phyloP scores from a whole-genome alignment of 2,888 invertebrate species.

The Drosophila neonasuta region DNA sequence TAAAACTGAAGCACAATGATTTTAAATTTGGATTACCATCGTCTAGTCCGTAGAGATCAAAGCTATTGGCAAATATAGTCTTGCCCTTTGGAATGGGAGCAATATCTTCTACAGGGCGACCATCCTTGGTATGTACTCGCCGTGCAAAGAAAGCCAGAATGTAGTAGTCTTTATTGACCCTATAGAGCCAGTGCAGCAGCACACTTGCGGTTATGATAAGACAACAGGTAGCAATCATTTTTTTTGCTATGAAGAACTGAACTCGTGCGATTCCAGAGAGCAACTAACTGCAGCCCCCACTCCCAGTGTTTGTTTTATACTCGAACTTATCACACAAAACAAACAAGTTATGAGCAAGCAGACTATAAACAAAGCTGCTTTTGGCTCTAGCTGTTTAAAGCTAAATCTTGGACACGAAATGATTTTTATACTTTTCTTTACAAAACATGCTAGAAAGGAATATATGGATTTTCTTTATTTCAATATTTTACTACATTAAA shows the following conservation, averaged over 20 bases:
- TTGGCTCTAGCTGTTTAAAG: not conserved
- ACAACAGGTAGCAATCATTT: constrained; percentile 17
- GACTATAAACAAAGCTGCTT: not conserved
- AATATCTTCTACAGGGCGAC: constrained; percentile 55
- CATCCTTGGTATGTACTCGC: constrained; percentile 62
- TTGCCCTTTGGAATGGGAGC: constrained; percentile 54
- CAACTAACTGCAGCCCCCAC: constrained; percentile 19
- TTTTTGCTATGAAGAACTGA: constrained; percentile 1
- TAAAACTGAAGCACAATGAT: not conserved
- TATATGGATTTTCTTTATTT: not conserved
- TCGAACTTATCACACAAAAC: constrained; percentile 2
- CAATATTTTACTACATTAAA: not conserved
- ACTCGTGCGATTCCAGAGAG: constrained; percentile 9
- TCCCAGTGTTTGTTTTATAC: constrained; percentile 1
- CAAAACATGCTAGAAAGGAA: not conserved
- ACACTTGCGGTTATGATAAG: constrained; percentile 6
- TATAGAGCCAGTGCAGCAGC: constrained; percentile 35
- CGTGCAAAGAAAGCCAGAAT: constrained; percentile 45
- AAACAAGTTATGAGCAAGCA: constrained; percentile 6
- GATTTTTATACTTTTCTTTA: not conserved
- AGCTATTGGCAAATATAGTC: constrained; percentile 72
- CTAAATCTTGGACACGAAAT: not conserved
- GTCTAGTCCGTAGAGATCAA: constrained; percentile 60
- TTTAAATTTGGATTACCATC: constrained; percentile 22
- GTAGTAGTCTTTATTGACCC: constrained; percentile 43